Percentiles rank a stretch among this genome's conserved stretches.
Evolutionary conservation across 2,888 invertebrate species (phyloP).

Genomic region (Phymatocera aterrima): DNA sequence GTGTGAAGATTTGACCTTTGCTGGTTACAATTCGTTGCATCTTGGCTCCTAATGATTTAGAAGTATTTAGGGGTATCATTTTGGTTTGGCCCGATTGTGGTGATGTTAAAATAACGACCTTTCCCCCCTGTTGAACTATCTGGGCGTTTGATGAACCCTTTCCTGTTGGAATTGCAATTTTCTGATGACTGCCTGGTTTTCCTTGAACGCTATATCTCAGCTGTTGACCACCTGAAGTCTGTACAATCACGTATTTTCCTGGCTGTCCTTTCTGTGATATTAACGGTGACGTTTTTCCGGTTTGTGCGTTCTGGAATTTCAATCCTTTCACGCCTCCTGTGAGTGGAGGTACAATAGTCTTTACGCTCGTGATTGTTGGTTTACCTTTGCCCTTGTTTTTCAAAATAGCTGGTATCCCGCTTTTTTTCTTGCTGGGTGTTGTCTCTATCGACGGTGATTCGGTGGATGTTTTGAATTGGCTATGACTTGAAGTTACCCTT

Average conservation of each 20-base stretch:
- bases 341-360: slow-evolving; percentile 68
- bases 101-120: slow-evolving; percentile 71
- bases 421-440: slow-evolving; percentile 66
- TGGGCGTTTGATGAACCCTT: slow-evolving; percentile 64
- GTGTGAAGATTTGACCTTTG: slow-evolving; percentile 77
- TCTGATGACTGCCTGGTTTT: slow-evolving; percentile 63
- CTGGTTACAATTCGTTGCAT: slow-evolving; percentile 77
- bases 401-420: slow-evolving; percentile 67
- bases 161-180: slow-evolving; percentile 62
- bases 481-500: slow-evolving; percentile 56
- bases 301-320: slow-evolving; percentile 63
- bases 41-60: slow-evolving; percentile 75
- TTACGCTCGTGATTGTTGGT: slow-evolving; percentile 70
- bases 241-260: slow-evolving; percentile 71
- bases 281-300: slow-evolving; percentile 59
- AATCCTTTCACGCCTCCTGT: slow-evolving; percentile 66
- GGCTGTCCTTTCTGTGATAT: slow-evolving; percentile 63
- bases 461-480: slow-evolving; percentile 53
- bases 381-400: slow-evolving; percentile 69
- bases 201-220: slow-evolving; percentile 67
- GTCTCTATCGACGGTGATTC: slow-evolving; percentile 45
- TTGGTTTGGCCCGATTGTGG: slow-evolving; percentile 66
- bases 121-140: slow-evolving; percentile 69
- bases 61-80: slow-evolving; percentile 65
- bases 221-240: slow-evolving; percentile 67